These are phyloP conservation scores for Pteropus rufus DNA, from an alignment of 2,797 vertebrate genomes.

Conservation along the genomic window DNA sequence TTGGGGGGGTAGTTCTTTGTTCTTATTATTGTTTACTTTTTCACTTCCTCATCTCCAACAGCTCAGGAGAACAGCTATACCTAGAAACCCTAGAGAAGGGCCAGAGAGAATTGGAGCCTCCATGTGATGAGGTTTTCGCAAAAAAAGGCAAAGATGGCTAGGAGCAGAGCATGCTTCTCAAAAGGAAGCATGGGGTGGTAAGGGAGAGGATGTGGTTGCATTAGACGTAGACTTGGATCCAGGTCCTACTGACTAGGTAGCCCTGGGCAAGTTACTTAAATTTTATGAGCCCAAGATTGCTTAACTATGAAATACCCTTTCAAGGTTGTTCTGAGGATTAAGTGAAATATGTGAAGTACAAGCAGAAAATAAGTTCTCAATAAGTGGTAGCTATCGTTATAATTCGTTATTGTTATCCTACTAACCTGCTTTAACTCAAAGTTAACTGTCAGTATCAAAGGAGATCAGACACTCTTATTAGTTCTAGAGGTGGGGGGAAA, in stretches of 20 bases:
- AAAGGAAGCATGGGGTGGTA: not conserved
- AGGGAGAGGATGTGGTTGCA: not conserved
- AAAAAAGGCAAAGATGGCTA: not conserved
- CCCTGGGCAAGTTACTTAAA: not conserved
- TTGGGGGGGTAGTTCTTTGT: not conserved
- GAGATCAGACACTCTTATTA: not conserved
- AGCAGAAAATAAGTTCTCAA: not conserved
- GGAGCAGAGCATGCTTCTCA: not conserved
- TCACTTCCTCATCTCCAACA: conserved; percentile 15
- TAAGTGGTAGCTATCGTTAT: not conserved
- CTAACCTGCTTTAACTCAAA: not conserved
- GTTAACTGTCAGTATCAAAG: not conserved
- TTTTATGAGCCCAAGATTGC: not conserved
- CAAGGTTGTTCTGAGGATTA: not conserved
- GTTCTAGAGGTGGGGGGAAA: not conserved
- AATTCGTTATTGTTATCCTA: not conserved
- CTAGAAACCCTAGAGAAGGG: not conserved
- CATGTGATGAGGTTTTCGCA: not conserved
- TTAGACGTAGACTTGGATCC: not conserved
- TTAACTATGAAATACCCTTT: not conserved
- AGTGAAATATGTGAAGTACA: not conserved
- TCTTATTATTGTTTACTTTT: conserved; percentile 29
- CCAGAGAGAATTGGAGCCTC: not conserved
- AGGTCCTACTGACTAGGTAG: not conserved
- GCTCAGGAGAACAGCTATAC: not conserved